Base-by-base conservation (phyloP, 2,113 vertebrate species). In the Cheilinus undulatus region DNA sequence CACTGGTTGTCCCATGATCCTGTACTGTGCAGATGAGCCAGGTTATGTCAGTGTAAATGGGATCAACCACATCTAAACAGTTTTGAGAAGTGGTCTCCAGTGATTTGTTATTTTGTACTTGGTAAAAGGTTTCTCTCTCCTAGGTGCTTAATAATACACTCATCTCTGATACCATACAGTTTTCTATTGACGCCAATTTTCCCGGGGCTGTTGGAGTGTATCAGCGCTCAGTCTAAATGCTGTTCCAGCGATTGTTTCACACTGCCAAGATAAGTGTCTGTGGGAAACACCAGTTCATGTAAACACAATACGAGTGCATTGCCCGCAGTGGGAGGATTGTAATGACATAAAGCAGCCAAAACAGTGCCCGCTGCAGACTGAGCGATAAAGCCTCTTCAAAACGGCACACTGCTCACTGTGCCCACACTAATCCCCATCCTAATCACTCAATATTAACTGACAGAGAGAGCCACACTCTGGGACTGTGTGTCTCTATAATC, bases 301-400 rank as follows among this genome's bases (percentile, higher is more conserved):
- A 54, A 69, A 66, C 71, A 76, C 76, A 79, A 84, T 71, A 54
- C 58, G 54, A 80, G 30, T 76, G 50, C 52, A 51, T 72, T 75
- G 42, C 71, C 4, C 19, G 1, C 67, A 73, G 80, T 72, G 53
- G 78, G 73, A 79, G 67, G 73, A 78, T 43, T 70, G 69, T 73
- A 66, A 85, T 76, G 72, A 69, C 73, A 73, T 85, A 53, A 76
- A 86, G 80, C 67, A 73, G 73, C 63, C 71, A 64, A 72, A 78
- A 74, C 46, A 48, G n/a, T 48, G 50, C 61, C 67, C 62, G 12
- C 57, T 75, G 62, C 32, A 9, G 69, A 58, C 78, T 58, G 30
- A 78, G 67, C 19, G 46, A 79, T 87, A 86, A 83, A 86, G 78
- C 82, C 64, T 66, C 74, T 77, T 85, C 63, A 76, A 51, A 77